Base-by-base conservation (phyloP, 1,140 invertebrate genomes). In the Zaprionus nigranus region DNA sequence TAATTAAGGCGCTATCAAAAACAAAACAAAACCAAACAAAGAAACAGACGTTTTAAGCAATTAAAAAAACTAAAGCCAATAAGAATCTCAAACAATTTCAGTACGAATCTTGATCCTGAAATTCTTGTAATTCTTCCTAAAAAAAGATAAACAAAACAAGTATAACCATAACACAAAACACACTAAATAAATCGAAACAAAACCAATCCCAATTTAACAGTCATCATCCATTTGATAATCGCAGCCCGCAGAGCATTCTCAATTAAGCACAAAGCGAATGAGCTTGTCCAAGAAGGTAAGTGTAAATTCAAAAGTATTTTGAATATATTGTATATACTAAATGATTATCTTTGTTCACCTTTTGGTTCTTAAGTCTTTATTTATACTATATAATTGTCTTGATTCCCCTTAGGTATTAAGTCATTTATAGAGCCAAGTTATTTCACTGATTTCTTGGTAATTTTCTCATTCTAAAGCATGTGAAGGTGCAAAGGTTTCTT, bases 261-360 rank as follows among this genome's bases (percentile, higher is more conserved):
- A 34, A 73, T 75, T 54, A 69, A 75, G 40, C 59, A 65, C 46
- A 67, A 81, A 72, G 81, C 78, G 72, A 51, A 71, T 74, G 74
- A 70, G 82, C 82, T 81, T 78, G 51, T 78, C 65, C 36, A 70
- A 78, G 62, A 85, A 84, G 82, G 82, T 84, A 84, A 84, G 82
- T 69, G 49, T 66, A 9, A 68, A 12, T 24, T 20, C 4, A 12
- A 67, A 66, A 9, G 1, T 9, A 38, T 26, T 40, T 2, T 30
- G 15, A 58, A 17, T 13, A 36, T 54, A 15, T 34, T 34, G 1
- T 34, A 22, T 13, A 11, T n/a, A n/a, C n/a, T n/a, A n/a, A n/a
- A n/a, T 20, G 4, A 51, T 9, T 22, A n/a, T n/a, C 17, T 54
- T 63, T 3, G n/a, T 5, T 24, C 34, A 36, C 46, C n/a, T 2